Evolutionary conservation across 2,797 vertebrate genomes (phyloP).

Genomic region (Sebastes iracundus): DNA sequence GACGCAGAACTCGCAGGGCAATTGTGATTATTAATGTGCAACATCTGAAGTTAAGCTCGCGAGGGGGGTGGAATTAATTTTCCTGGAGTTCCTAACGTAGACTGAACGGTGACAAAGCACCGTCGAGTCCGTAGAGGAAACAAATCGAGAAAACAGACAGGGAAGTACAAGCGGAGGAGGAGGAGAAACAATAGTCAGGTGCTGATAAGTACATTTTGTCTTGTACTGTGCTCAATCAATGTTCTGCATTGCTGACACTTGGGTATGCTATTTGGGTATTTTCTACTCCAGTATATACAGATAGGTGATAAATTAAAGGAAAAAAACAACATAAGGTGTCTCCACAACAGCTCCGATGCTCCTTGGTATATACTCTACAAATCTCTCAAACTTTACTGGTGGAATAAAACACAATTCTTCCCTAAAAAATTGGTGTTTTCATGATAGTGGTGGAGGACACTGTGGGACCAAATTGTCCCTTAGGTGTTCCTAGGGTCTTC

Average conservation of each 20-base stretch:
- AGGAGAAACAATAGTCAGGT: conserved; percentile 12
- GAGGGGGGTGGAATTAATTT: conserved; percentile 24
- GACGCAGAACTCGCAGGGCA: conserved; percentile 10
- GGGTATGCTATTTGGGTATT: neutral
- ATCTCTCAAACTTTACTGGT: neutral
- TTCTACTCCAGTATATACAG: neutral
- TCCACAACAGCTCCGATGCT: neutral
- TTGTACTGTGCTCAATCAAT: conserved; percentile 11
- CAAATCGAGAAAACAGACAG: conserved; percentile 8
- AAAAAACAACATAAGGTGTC: neutral
- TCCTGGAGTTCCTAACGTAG: conserved; percentile 17
- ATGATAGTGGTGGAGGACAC: too few species aligned
- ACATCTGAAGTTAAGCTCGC: conserved; percentile 51
- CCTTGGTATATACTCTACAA: neutral
- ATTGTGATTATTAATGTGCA: conserved; percentile 55
- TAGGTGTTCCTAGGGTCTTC: too few species aligned
- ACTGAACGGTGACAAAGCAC: conserved; percentile 33
- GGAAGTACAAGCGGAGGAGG: neutral
- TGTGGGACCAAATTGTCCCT: too few species aligned
- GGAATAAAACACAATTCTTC: neutral
- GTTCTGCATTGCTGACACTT: conserved; percentile 9
- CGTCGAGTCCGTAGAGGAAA: conserved; percentile 2
- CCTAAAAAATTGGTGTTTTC: neutral
- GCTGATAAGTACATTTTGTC: conserved; percentile 5
- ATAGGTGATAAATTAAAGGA: neutral